Percentiles rank a stretch among this genome's conserved stretches.
phyloP scores from a whole-genome alignment of 2,797 vertebrate species.

The Microtus californicus region DNA sequence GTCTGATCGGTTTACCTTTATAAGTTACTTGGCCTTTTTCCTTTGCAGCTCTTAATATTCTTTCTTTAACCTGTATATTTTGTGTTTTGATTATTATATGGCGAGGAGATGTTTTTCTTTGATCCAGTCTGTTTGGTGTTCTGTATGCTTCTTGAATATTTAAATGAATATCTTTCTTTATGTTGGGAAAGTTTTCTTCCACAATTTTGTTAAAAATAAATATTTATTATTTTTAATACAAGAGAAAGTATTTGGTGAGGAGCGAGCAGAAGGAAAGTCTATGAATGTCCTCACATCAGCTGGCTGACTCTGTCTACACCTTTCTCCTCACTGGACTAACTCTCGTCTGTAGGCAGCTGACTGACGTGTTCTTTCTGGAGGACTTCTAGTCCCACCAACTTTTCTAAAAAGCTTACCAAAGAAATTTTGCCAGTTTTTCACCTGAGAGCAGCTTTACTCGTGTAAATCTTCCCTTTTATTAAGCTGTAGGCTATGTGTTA shows the following conservation, averaged over 20 bases:
- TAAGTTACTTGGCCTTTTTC: too few relatives aligned
- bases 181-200: too few relatives aligned
- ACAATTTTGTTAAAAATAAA: too few relatives aligned
- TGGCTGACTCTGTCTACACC: background rate
- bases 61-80: too few relatives aligned
- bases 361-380: background rate
- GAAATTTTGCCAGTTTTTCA: background rate
- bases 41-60: too few relatives aligned
- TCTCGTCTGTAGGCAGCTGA: background rate
- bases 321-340: background rate
- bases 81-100: too few relatives aligned
- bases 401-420: constrained; percentile 24
- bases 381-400: background rate
- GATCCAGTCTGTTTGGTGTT: too few relatives aligned
- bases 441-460: background rate
- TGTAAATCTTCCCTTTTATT: background rate
- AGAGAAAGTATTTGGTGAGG: background rate
- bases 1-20: too few relatives aligned
- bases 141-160: too few relatives aligned
- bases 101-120: too few relatives aligned
- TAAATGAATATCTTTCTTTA: too few relatives aligned
- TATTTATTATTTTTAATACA: constrained; percentile 35
- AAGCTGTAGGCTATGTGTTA: background rate
- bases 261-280: background rate
- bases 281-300: background rate